A percentile compares a stretch with the other conserved stretches of the same genome.
These are phyloP conservation scores for Tiphia femorata DNA, from an alignment of 2,888 invertebrate species.

Conservation along the genomic window DNA sequence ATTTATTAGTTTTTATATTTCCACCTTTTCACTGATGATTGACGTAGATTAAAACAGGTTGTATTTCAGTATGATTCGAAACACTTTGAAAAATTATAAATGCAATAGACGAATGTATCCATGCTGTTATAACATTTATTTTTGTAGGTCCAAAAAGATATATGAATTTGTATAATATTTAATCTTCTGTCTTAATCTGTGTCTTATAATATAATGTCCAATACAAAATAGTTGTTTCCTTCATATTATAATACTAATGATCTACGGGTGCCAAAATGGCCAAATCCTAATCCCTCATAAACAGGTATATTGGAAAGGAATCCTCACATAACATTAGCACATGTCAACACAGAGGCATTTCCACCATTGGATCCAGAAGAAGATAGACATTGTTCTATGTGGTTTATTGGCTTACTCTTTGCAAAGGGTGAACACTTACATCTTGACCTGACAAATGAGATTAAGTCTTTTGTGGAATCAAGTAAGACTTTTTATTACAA, in stretches of 20 bases:
- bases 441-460: slow-evolving; percentile 94
- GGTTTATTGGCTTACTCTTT: slow-evolving; percentile 98
- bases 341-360: slow-evolving; percentile 95
- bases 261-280: slow-evolving; percentile 47
- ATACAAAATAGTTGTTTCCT: no score
- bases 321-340: slow-evolving; percentile 90
- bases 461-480: slow-evolving; percentile 89
- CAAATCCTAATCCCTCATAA: slow-evolving; percentile 60
- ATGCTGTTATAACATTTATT: no score
- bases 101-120: no score
- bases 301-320: slow-evolving; percentile 90
- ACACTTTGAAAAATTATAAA: no score
- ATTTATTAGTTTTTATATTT: no score
- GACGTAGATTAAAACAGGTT: no score
- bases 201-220: no score
- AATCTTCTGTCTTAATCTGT: no score
- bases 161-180: no score
- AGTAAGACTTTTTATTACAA: slow-evolving; percentile 72
- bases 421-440: slow-evolving; percentile 89
- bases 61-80: no score
- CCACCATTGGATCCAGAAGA: slow-evolving; percentile 71
- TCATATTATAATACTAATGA: slow-evolving; percentile 45
- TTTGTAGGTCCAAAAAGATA: no score
- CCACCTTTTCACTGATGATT: no score
- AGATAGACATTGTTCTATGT: slow-evolving; percentile 84